These are phyloP conservation scores for Hippocampus barbouri DNA, from an alignment of 2,113 vertebrate species.

Conservation along the genomic window DNA sequence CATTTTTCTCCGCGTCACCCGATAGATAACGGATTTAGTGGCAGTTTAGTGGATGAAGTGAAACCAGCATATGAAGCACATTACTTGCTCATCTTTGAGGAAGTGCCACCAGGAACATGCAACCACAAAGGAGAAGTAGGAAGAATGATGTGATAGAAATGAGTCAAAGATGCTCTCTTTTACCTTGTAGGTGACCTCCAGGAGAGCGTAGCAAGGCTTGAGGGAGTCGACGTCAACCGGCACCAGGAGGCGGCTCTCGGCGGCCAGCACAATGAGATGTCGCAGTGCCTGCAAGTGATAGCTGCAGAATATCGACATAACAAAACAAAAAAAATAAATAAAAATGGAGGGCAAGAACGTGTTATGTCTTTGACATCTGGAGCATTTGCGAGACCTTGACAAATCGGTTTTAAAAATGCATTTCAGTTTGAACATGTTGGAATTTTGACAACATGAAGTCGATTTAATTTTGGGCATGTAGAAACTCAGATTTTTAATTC, in stretches of 20 bases:
- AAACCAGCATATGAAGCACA: slow-evolving; percentile 5
- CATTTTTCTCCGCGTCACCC: neutral
- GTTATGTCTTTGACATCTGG: neutral
- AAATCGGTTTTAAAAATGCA: neutral
- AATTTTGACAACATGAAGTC: no score
- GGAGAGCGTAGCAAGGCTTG: slow-evolving; percentile 87
- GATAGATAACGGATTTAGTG: neutral
- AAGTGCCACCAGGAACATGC: neutral
- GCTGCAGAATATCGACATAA: slow-evolving; percentile 55
- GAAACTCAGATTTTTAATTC: no score
- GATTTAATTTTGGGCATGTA: no score
- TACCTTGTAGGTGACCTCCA: slow-evolving; percentile 90
- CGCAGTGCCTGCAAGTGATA: slow-evolving; percentile 96
- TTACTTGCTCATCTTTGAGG: neutral
- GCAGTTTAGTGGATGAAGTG: slow-evolving; percentile 4
- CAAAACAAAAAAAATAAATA: neutral
- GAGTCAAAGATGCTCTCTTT: neutral
- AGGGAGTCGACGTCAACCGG: slow-evolving; percentile 92
- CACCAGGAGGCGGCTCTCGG: slow-evolving; percentile 89
- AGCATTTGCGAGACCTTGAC: neutral
- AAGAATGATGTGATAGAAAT: neutral
- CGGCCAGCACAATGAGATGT: slow-evolving; percentile 89
- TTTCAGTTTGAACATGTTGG: no score
- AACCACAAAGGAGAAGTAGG: slow-evolving; percentile 26
- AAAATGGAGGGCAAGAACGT: neutral